These are phyloP conservation scores for Trissonchulus sp. DNA, from an alignment of 2,888 invertebrate species.

Conservation along the genomic window DNA sequence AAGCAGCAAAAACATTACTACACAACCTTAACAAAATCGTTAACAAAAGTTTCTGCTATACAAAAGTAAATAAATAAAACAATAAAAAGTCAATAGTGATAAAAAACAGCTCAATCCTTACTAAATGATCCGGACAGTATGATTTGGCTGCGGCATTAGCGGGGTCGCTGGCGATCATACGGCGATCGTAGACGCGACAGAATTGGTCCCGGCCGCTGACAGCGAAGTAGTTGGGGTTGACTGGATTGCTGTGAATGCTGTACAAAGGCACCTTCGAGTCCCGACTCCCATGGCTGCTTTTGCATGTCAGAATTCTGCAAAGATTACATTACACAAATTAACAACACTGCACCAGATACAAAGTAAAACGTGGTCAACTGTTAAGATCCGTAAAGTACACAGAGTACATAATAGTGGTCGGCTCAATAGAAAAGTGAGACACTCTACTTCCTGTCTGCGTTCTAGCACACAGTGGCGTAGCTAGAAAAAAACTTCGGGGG, in stretches of 20 bases:
- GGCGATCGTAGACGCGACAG: constrained; percentile 31
- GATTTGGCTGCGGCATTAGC: constrained; percentile 52
- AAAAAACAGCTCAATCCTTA: constrained; percentile 43
- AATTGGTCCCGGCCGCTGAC: constrained; percentile 74
- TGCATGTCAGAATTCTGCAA: constrained; percentile 24
- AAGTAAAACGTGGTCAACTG: no score
- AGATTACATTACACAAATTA: not conserved
- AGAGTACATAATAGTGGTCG: no score
- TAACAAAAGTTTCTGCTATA: no score
- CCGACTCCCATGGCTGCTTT: not conserved
- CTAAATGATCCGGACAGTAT: constrained; percentile 63
- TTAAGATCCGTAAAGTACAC: no score
- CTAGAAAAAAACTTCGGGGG: no score
- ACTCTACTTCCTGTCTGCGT: no score
- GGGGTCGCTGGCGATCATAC: constrained; percentile 6
- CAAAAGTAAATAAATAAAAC: constrained; percentile 40
- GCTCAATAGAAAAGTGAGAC: no score
- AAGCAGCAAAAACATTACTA: no score
- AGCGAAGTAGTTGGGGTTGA: constrained; percentile 69
- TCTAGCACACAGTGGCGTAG: no score
- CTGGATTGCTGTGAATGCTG: constrained; percentile 77
- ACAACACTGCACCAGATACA: no score
- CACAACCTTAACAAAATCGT: no score
- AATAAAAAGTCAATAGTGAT: not conserved
- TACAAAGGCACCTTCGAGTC: constrained; percentile 69